Base-by-base conservation (phyloP, 2,113 vertebrate species). In the Oxyura jamaicensis region DNA sequence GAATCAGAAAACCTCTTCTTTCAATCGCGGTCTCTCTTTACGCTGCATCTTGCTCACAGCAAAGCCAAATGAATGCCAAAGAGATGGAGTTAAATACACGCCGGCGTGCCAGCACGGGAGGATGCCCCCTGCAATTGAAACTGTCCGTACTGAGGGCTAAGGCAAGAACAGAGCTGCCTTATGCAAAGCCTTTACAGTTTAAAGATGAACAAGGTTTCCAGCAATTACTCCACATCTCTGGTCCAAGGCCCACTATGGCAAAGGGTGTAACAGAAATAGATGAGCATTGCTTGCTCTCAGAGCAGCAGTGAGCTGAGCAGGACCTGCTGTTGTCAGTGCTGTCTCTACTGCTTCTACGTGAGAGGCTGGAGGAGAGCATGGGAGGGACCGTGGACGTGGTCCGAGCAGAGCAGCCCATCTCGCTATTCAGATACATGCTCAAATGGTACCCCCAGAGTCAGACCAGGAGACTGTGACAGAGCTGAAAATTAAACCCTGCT, bases 1-100 rank as follows among this genome's bases (percentile, higher is more conserved):
- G 88, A 74, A 42, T 78, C 29, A n/a, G 79, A 94, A 94, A 96
- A 78, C 83, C 91, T 94, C 66, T n/a, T 42, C 79, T 96, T 85
- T 58, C 67, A 95, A 84, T n/a, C 28, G 14, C 26, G 8, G 28
- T 25, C 50, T 83, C 53, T 66, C 29, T 76, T 94, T 59, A 71
- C 58, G 78, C 39, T 20, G 16, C 26, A 65, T 83, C 90, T 84
- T 86, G 39, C 90, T 96, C 52, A 15, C 67, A 77, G 13, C 29
- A 39, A n/a, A 83, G 58, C 28, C 4, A 4, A 80, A 92, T 55
- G 71, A 90, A 71, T 55, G 18, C 28, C 83, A 63, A 18, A 67
- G 72, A 73, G 50, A 68, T 4, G 7, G n/a, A 86, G 58, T 41
- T 78, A 89, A 91, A 63, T 23, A 68, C 41, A 25, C 44, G 33